A percentile compares a stretch with the other conserved stretches of the same genome.
Evolutionary conservation across 2,888 invertebrate genomes (phyloP).

Genomic region (Lampropteryx suffumata): DNA sequence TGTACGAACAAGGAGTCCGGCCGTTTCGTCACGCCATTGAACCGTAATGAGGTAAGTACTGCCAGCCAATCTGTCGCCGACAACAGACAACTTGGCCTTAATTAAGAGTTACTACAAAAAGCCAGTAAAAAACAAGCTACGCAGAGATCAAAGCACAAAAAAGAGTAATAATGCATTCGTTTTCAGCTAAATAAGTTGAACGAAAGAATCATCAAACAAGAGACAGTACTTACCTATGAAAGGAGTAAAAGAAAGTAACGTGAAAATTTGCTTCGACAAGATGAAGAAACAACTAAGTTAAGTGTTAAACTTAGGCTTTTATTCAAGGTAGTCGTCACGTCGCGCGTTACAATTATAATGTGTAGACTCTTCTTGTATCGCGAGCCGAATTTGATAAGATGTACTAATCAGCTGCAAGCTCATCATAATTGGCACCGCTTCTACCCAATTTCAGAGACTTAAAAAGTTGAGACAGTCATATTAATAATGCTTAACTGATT

Average conservation of each 20-base stretch:
- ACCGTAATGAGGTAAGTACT: slow-evolving; percentile 34
- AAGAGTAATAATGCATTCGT: neutral
- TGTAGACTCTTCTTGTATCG: no score
- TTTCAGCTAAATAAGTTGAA: no score
- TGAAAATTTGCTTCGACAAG: no score
- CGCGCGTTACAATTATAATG: no score
- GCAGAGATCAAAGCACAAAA: slow-evolving; percentile 10
- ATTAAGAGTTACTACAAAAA: slow-evolving; percentile 23
- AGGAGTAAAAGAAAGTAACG: no score
- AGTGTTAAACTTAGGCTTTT: no score
- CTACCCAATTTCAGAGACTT: slow-evolving; percentile 5
- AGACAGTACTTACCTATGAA: no score
- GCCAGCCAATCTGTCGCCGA: slow-evolving; percentile 47
- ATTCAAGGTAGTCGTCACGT: no score
- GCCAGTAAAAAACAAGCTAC: slow-evolving; percentile 14
- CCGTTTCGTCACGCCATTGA: slow-evolving; percentile 53
- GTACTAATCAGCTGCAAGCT: neutral
- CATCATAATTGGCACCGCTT: neutral
- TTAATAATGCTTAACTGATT: slow-evolving; percentile 13
- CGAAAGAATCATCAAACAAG: neutral
- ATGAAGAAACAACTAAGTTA: no score
- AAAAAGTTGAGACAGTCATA: slow-evolving; percentile 24
- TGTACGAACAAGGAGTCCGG: slow-evolving; percentile 40
- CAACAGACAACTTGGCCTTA: slow-evolving; percentile 17
- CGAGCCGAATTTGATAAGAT: no score